phyloP scores from a whole-genome alignment of 2,888 invertebrate species.

The Agrilus biguttatus region DNA sequence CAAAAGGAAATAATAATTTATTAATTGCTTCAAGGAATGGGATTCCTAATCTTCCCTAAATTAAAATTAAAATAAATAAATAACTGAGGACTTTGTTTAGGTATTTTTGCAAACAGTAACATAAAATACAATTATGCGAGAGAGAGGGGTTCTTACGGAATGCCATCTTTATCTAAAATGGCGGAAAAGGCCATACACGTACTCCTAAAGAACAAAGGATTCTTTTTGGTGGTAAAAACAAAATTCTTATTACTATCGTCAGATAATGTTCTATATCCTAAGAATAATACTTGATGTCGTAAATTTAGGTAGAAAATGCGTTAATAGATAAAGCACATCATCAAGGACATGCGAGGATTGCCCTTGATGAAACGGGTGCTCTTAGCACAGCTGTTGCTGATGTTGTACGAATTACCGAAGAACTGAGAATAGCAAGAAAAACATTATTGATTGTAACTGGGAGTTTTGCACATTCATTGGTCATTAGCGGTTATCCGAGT shows the following conservation, averaged over 20 bases:
- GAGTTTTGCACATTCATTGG: slow-evolving; percentile 68
- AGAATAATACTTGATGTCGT: no score
- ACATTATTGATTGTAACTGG: slow-evolving; percentile 77
- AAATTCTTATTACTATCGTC: no score
- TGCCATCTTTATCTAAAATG: slow-evolving; percentile 72
- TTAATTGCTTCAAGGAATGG: no score
- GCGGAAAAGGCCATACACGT: slow-evolving; percentile 60
- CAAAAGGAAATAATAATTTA: no score
- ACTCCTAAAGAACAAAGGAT: slow-evolving; percentile 49
- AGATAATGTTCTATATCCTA: no score
- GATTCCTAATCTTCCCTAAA: no score
- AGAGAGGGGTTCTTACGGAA: slow-evolving; percentile 45
- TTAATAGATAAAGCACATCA: slow-evolving; percentile 82
- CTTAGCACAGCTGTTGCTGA: slow-evolving; percentile 63
- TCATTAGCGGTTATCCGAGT: slow-evolving; percentile 63
- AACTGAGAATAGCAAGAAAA: slow-evolving; percentile 31
- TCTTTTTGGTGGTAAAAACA: slow-evolving; percentile 49
- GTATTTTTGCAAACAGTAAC: slow-evolving; percentile 70
- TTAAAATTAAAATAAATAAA: no score
- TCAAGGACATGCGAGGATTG: slow-evolving; percentile 58
- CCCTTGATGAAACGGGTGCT: slow-evolving; percentile 64
- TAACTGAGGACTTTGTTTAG: slow-evolving; percentile 17
- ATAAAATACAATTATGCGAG: slow-evolving; percentile 59
- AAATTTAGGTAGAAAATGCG: slow-evolving; percentile 62
- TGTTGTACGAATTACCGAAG: slow-evolving; percentile 42